These are phyloP conservation scores for Cherax destructor DNA, from an alignment of 1,140 invertebrate genomes.

Conservation along the genomic window DNA sequence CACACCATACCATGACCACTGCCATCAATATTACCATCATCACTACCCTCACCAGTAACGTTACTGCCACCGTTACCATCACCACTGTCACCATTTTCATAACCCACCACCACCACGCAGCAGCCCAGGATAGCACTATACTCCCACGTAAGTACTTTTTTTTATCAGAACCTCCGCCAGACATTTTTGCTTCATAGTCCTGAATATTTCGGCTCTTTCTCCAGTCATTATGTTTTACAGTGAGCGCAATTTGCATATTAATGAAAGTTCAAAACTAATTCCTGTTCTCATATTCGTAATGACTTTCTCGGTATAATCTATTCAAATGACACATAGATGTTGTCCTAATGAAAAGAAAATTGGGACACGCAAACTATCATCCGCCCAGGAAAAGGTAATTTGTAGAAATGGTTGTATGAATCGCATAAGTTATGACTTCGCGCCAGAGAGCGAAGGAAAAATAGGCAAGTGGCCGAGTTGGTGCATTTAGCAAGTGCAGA, in stretches of 20 bases:
- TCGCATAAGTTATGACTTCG: constrained; percentile 29
- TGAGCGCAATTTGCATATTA: constrained; percentile 56
- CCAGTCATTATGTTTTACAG: constrained; percentile 59
- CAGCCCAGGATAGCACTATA: neutral
- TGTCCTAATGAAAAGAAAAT: constrained; percentile 56
- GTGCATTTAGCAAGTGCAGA: neutral
- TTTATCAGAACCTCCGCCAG: neutral
- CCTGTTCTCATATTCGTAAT: constrained; percentile 55
- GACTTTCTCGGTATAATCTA: constrained; percentile 55
- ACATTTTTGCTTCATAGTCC: constrained; percentile 50
- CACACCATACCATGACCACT: neutral
- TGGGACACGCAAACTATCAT: constrained; percentile 38
- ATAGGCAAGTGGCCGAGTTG: too few species aligned
- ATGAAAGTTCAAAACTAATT: constrained; percentile 57
- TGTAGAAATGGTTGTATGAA: constrained; percentile 29
- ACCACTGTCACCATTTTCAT: neutral
- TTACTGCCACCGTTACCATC: neutral
- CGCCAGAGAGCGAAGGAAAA: neutral
- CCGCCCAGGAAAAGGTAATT: constrained; percentile 33
- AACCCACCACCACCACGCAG: too few species aligned
- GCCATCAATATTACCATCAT: neutral
- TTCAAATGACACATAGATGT: constrained; percentile 57
- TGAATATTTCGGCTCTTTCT: constrained; percentile 48
- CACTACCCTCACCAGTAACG: too few species aligned
- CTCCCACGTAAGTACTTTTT: neutral